Conservation (phyloP, 2,797 vertebrate genomes). For the Austrolebias charrua region DNA sequence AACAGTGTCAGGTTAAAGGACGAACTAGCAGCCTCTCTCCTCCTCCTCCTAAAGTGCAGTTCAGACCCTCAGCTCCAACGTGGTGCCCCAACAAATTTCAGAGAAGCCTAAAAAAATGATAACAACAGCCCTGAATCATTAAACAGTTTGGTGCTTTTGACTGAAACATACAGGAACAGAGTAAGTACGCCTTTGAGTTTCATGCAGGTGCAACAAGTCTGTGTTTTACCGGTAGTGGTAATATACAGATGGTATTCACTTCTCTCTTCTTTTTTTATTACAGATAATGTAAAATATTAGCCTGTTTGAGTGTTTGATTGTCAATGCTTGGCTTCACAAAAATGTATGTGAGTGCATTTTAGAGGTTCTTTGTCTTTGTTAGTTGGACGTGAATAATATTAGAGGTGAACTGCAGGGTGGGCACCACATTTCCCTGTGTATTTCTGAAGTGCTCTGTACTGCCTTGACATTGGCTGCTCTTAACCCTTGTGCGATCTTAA, state of each 20-base stretch:
- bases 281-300: slow-evolving; percentile 49
- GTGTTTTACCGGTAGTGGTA: slow-evolving; percentile 16
- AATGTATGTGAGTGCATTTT: neutral
- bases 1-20: slow-evolving; percentile 48
- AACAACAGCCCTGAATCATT: slow-evolving; percentile 8
- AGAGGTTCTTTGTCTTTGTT: slow-evolving; percentile 3
- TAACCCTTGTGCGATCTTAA: too few species aligned
- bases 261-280: slow-evolving; percentile 40
- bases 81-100: slow-evolving; percentile 20
- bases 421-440: slow-evolving; percentile 7
- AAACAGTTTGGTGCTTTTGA: slow-evolving; percentile 16
- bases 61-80: slow-evolving; percentile 37
- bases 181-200: slow-evolving; percentile 14
- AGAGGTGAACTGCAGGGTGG: slow-evolving; percentile 34
- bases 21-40: slow-evolving; percentile 19
- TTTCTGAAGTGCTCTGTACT: slow-evolving; percentile 37
- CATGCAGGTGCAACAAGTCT: slow-evolving; percentile 25
- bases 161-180: slow-evolving; percentile 1
- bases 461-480: slow-evolving; percentile 49
- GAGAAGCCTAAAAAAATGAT: slow-evolving; percentile 13
- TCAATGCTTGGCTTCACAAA: slow-evolving; percentile 29
- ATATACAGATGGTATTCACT: slow-evolving; percentile 6
- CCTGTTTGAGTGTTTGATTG: slow-evolving; percentile 13
- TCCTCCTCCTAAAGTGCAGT: slow-evolving; percentile 6
- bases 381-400: slow-evolving; percentile 11